A percentile compares a stretch with the other conserved stretches of the same genome.
Evolutionary conservation across 1,140 invertebrate species (phyloP).

Genomic region (Cydia strobilella): DNA sequence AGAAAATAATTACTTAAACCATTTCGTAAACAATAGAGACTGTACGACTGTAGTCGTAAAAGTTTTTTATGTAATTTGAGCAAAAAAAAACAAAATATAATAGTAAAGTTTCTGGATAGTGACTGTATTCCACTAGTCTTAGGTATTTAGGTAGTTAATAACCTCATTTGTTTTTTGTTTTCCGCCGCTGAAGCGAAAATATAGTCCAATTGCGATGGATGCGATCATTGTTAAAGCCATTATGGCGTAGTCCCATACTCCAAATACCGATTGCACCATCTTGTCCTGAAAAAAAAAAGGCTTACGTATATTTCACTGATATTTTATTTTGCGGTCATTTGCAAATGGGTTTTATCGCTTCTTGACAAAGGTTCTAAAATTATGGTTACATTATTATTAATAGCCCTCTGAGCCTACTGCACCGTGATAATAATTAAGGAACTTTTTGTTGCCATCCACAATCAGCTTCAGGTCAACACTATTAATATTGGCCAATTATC

Average conservation of each 20-base stretch:
- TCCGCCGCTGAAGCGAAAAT: conserved; percentile 88
- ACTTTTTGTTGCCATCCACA: neutral
- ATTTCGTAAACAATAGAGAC: too few relatives aligned
- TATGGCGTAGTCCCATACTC: conserved; percentile 73
- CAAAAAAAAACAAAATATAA: too few relatives aligned
- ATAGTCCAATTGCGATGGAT: conserved; percentile 70
- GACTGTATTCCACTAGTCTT: too few relatives aligned
- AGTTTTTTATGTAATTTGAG: too few relatives aligned
- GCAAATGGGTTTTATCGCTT: neutral
- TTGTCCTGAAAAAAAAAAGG: conserved; percentile 42
- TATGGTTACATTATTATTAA: too few relatives aligned
- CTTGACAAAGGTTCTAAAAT: too few relatives aligned
- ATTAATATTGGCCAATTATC: conserved; percentile 1
- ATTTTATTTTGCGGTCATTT: too few relatives aligned
- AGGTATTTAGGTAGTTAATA: neutral
- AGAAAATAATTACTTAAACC: too few relatives aligned
- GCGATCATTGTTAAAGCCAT: conserved; percentile 72
- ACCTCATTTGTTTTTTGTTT: conserved; percentile 92
- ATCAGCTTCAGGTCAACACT: neutral
- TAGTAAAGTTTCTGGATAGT: too few relatives aligned
- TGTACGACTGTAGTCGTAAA: too few relatives aligned
- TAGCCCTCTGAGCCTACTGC: too few relatives aligned
- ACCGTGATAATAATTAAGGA: too few relatives aligned
- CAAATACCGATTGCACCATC: conserved; percentile 62
- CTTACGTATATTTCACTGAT: neutral